Evolutionary conservation across 2,797 vertebrate species (phyloP).

Genomic region (Molossus alvarezi): DNA sequence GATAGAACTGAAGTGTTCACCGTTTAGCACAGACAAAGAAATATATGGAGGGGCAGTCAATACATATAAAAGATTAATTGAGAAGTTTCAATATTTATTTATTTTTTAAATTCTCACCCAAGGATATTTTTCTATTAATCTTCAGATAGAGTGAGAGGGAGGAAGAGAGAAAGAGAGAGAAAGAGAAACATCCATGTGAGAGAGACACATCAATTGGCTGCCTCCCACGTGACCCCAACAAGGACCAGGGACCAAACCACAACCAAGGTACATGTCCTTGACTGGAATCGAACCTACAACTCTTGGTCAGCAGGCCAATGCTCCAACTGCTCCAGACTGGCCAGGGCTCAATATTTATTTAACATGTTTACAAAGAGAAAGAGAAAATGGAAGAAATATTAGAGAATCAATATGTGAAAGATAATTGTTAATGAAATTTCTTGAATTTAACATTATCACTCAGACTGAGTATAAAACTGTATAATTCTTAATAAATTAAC

Average conservation of each 20-base stretch:
- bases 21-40: background rate
- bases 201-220: too few species aligned
- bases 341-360: background rate
- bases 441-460: background rate
- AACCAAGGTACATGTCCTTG: too few species aligned
- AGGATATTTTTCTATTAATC: too few species aligned
- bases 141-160: too few species aligned
- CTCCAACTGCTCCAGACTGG: too few species aligned
- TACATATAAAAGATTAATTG: background rate
- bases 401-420: background rate
- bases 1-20: background rate
- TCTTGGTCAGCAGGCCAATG: too few species aligned
- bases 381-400: background rate
- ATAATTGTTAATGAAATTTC: constrained; percentile 35
- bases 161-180: too few species aligned
- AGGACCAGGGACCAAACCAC: too few species aligned
- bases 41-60: background rate
- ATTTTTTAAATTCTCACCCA: too few species aligned
- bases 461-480: constrained; percentile 33
- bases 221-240: too few species aligned
- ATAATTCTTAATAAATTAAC: constrained; percentile 53
- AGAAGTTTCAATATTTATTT: constrained; percentile 32
- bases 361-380: background rate
- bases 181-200: too few species aligned
- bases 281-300: too few species aligned